A percentile compares a stretch with the other conserved stretches of the same genome.
phyloP scores from a whole-genome alignment of 2,113 vertebrate genomes.

The Mixornis gularis region DNA sequence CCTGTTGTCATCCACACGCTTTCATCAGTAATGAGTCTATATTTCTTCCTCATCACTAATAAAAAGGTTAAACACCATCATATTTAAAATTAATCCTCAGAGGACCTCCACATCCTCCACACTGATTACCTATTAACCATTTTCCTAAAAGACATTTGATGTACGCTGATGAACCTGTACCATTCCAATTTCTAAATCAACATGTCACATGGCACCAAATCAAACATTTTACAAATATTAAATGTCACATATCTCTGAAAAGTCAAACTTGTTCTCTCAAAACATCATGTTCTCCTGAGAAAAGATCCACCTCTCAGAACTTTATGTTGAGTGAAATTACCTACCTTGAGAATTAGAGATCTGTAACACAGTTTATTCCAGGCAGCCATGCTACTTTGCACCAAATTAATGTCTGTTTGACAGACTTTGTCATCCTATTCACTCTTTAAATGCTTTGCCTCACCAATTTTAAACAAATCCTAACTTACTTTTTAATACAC shows the following conservation, averaged over 20 bases:
- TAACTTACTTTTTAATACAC: not conserved
- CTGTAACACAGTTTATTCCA: not conserved
- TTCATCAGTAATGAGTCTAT: not conserved
- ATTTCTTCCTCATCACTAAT: not conserved
- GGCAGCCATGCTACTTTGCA: not conserved
- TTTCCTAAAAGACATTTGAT: not conserved
- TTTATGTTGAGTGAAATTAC: not conserved
- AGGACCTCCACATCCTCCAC: not conserved
- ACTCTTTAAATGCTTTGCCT: not conserved
- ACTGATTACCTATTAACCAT: not conserved
- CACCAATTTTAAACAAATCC: not conserved
- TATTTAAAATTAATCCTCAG: not conserved
- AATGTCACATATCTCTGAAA: not conserved
- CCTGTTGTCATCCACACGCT: not conserved
- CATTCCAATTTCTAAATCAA: not conserved
- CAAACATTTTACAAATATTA: not conserved
- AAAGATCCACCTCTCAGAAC: not conserved
- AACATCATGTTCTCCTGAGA: not conserved
- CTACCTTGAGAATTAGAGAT: not conserved
- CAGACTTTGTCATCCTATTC: not conserved
- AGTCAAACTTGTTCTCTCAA: not conserved
- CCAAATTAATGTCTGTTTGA: not conserved
- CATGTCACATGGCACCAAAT: not conserved
- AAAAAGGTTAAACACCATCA: slow-evolving; percentile 29
- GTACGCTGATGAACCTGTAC: not conserved